Percentiles rank a stretch among this genome's conserved stretches.
phyloP scores from a whole-genome alignment of 2,888 invertebrate genomes.

The Stenichneumon culpator region DNA sequence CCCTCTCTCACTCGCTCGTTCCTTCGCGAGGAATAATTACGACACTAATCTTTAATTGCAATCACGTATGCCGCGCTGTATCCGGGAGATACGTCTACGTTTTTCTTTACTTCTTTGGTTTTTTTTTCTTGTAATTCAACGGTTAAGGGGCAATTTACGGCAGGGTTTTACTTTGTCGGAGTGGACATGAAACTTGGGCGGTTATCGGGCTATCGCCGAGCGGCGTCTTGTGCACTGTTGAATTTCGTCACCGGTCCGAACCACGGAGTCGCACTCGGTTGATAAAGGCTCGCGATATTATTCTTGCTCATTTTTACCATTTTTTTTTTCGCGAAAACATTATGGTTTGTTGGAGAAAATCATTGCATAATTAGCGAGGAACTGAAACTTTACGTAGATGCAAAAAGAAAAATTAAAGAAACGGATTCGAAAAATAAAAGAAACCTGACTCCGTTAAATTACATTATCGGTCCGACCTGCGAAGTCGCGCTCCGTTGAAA shows the following conservation, averaged over 20 bases:
- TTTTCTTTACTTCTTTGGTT: not conserved
- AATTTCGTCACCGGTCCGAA: not conserved
- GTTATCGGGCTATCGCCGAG: not conserved
- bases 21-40: slow-evolving; percentile 63
- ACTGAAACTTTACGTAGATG: no score
- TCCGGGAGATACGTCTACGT: slow-evolving; percentile 32
- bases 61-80: slow-evolving; percentile 46
- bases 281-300: not conserved
- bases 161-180: not conserved
- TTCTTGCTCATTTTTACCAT: not conserved
- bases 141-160: slow-evolving; percentile 22
- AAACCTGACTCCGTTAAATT: not conserved
- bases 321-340: no score
- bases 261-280: not conserved
- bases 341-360: no score
- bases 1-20: slow-evolving; percentile 42
- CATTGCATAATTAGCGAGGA: no score
- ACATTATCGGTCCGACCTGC: no score
- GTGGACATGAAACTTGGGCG: not conserved
- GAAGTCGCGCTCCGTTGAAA: no score
- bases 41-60: slow-evolving; percentile 67
- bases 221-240: not conserved
- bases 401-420: no score
- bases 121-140: slow-evolving; percentile 1
- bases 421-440: not conserved